Evolutionary conservation across 2,888 invertebrate genomes (phyloP).

Genomic region (Trissolcus brochymenae): DNA sequence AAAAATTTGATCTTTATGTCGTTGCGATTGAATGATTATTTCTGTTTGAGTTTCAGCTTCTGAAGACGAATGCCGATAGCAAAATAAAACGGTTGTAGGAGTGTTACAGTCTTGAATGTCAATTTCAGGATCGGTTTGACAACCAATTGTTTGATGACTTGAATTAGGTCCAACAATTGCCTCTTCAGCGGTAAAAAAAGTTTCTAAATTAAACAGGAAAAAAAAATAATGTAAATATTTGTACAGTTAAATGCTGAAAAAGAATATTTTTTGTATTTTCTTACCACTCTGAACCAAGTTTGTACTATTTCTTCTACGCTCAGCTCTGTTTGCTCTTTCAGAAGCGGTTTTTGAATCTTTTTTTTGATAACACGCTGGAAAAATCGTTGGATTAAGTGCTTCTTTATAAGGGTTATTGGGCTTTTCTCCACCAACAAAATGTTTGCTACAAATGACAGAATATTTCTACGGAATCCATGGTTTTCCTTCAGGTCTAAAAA

Average conservation of each 20-base stretch:
- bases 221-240: too few relatives aligned
- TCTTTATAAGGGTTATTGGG: neutral
- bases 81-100: neutral
- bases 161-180: too few relatives aligned
- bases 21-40: neutral
- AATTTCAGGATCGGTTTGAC: neutral
- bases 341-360: neutral
- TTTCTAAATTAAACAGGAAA: too few relatives aligned
- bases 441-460: neutral
- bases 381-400: neutral
- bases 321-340: neutral
- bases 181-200: too few relatives aligned
- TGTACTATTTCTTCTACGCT: neutral
- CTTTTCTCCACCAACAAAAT: neutral
- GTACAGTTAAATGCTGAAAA: too few relatives aligned
- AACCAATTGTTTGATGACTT: neutral
- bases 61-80: neutral
- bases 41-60: neutral
- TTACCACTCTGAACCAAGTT: neutral
- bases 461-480: neutral
- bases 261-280: too few relatives aligned
- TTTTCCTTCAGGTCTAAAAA: neutral
- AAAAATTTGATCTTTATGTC: neutral
- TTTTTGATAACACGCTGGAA: neutral
- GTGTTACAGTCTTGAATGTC: neutral